phyloP scores from a whole-genome alignment of 2,797 vertebrate species.

The Alfaro cultratus region DNA sequence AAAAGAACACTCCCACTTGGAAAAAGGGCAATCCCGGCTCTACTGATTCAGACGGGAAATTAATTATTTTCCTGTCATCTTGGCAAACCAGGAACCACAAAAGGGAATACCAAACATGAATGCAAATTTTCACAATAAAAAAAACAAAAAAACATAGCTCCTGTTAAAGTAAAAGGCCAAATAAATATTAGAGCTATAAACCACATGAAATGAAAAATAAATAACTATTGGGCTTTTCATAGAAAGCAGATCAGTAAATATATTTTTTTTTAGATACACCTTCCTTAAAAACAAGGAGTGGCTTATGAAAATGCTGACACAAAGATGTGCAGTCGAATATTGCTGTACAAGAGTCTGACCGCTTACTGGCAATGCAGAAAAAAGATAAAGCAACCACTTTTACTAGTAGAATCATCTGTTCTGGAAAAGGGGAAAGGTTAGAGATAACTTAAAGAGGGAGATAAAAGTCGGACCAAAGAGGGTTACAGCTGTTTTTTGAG shows the following conservation, averaged over 20 bases:
- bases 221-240: neutral
- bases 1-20: constrained; percentile 45
- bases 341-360: neutral
- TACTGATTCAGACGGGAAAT: constrained; percentile 60
- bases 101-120: constrained; percentile 48
- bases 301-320: neutral
- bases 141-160: constrained; percentile 19
- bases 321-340: neutral
- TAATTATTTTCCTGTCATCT: constrained; percentile 56
- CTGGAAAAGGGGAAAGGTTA: neutral
- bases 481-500: neutral
- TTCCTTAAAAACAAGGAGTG: neutral
- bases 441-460: neutral
- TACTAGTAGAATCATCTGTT: neutral
- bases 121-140: neutral
- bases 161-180: constrained; percentile 11
- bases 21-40: constrained; percentile 55
- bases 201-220: neutral
- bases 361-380: neutral
- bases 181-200: constrained; percentile 14
- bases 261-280: neutral
- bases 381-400: neutral
- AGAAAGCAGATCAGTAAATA: neutral
- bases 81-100: constrained; percentile 54
- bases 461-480: neutral